Evolutionary conservation across 2,797 vertebrate genomes (phyloP).

Genomic region (Arrhamphus sclerolepis): DNA sequence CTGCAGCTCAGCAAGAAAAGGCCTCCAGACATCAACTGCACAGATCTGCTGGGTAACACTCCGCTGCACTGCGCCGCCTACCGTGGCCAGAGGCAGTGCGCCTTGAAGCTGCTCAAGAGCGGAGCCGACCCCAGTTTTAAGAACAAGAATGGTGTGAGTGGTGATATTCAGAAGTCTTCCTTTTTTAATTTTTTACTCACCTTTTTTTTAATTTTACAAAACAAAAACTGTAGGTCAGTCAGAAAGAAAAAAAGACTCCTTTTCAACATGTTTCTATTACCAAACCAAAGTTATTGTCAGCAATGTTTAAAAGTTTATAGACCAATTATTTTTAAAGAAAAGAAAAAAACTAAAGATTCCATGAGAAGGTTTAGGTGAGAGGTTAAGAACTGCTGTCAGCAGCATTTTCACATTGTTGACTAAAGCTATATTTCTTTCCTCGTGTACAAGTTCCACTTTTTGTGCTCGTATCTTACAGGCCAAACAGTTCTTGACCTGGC

Average conservation of each 20-base stretch:
- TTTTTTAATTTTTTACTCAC: neutral
- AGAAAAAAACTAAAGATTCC: neutral
- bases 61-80: slow-evolving; percentile 94
- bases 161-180: neutral
- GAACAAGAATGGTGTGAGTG: slow-evolving; percentile 88
- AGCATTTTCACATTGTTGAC: neutral
- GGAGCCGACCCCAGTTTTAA: slow-evolving; percentile 85
- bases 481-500: slow-evolving; percentile 91
- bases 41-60: slow-evolving; percentile 93
- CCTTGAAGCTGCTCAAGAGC: slow-evolving; percentile 88
- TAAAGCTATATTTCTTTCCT: neutral
- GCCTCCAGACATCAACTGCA: slow-evolving; percentile 89
- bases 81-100: slow-evolving; percentile 91
- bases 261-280: neutral
- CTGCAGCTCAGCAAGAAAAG: slow-evolving; percentile 89
- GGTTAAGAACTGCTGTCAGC: neutral
- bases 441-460: neutral
- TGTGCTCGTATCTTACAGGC: slow-evolving; percentile 75
- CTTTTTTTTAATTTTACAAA: too few species aligned
- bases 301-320: neutral
- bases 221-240: neutral
- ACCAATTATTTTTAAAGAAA: neutral
- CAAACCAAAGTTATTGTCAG: neutral
- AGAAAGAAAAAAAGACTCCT: too few species aligned
- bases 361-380: neutral